Evolutionary conservation across 2,888 invertebrate species (phyloP).

Genomic region (Andrena trimmerana): DNA sequence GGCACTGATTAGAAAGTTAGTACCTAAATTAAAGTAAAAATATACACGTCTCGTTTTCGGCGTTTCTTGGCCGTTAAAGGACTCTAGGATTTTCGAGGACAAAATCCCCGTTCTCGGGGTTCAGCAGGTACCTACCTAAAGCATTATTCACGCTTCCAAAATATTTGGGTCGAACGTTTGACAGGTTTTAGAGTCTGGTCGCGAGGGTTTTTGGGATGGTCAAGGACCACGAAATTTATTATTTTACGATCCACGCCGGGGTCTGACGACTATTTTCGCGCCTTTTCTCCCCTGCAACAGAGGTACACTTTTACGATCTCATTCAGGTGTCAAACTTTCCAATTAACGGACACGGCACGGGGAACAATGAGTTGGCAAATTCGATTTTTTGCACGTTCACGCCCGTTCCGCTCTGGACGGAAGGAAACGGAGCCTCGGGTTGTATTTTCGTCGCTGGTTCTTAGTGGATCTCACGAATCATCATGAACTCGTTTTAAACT

Average conservation of each 20-base stretch:
- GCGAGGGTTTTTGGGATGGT: conserved; percentile 56
- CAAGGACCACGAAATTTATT: conserved; percentile 61
- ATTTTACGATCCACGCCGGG: conserved; percentile 52
- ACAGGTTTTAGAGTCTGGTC: conserved; percentile 57
- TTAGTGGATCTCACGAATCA: not conserved
- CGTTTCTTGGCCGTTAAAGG: not conserved
- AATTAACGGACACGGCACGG: conserved; percentile 50
- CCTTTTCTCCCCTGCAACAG: conserved; percentile 27
- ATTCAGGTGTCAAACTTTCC: conserved; percentile 62
- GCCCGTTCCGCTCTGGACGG: conserved; percentile 42
- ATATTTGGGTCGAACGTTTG: conserved; percentile 57
- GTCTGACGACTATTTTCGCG: conserved; percentile 57
- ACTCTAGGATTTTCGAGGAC: conserved; percentile 7
- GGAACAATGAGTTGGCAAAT: conserved; percentile 54
- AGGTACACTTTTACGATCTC: conserved; percentile 57
- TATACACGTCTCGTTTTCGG: too few species aligned
- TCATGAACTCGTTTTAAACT: conserved; percentile 14
- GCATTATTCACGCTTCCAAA: conserved; percentile 38
- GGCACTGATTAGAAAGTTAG: not conserved
- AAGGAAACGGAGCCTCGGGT: conserved; percentile 42
- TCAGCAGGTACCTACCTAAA: conserved; percentile 38
- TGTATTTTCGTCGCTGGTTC: conserved; percentile 31
- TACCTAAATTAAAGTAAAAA: too few species aligned
- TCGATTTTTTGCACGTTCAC: conserved; percentile 54
- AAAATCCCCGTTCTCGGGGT: conserved; percentile 4